Base-by-base conservation (phyloP, 1,140 invertebrate genomes). In the Andricus grossulariae region DNA sequence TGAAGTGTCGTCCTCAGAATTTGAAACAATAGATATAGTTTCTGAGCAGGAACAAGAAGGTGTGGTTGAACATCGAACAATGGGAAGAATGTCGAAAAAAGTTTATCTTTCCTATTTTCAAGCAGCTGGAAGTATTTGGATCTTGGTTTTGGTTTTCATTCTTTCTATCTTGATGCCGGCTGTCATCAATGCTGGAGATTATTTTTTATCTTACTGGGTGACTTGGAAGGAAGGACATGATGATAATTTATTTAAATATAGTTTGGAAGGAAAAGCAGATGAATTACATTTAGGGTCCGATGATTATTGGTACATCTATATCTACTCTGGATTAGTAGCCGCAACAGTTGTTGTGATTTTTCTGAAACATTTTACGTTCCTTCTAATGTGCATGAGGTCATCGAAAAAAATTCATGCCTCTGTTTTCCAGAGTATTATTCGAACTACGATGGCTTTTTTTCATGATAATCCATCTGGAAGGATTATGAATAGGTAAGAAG, bases 141-240 rank as follows among this genome's bases (percentile, higher is more conserved):
- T 92, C 11, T 76, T 93, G 10, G 89, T 93, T 11, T 66, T 86
- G 4, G 91, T 95, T 85, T 50, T 92, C 6, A 3, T 91, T n/a
- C 84, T 94, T 2, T 92, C 93, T 74, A 55, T 92, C 12, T 76
- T 92, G 0, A 92, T 92, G 12, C 94, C 95, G 86, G 77, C 93
- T n/a, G 84, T 93, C 25, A 92, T 92, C 19, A 94, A 93, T 39
- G 92, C 92, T 19, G 92, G 92, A 16, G 94, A 95, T 82, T 94
- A 94, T 84, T 95, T 94, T 88, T 88, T 95, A 3, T 93, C 93
- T 5, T 94, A 92, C 84, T 95, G 94, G 94, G 85, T 88, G 4
- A 66, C 60, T 16, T 39, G 5, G 16, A 16, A 45, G 25, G 60
- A 66, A 32, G 32, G 5, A 7, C n/a, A 66, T 66, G 60, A 66